A percentile compares a stretch with the other conserved stretches of the same genome.
phyloP scores from a whole-genome alignment of 2,888 invertebrate genomes.

The Pelosia muscerda region DNA sequence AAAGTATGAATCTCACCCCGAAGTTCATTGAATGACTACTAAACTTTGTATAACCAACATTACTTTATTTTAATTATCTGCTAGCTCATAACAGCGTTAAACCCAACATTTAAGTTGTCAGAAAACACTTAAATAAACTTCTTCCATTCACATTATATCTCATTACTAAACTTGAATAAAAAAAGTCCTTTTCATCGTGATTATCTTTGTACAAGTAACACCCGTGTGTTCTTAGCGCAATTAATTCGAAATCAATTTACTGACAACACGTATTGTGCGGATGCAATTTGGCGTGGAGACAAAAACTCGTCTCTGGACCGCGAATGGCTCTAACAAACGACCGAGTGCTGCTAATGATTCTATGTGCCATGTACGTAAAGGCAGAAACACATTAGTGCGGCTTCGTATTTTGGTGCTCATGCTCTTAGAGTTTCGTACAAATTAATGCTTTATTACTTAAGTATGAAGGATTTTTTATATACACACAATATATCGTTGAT shows the following conservation, averaged over 20 bases:
- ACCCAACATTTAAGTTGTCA: conserved; percentile 12
- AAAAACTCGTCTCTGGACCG: conserved; percentile 82
- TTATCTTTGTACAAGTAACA: conserved; percentile 42
- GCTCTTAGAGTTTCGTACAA: conserved; percentile 1
- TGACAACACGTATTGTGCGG: conserved; percentile 80
- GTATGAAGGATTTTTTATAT: too few relatives aligned
- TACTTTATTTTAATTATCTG: background rate
- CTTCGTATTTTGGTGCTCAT: conserved; percentile 14
- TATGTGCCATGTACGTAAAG: conserved; percentile 64
- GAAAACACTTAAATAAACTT: background rate
- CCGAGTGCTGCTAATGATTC: conserved; percentile 84
- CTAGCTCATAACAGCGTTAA: background rate
- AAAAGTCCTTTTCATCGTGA: conserved; percentile 24
- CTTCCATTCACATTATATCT: conserved; percentile 7
- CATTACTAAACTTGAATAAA: conserved; percentile 4
- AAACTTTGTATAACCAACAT: background rate
- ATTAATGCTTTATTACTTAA: background rate
- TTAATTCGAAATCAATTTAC: conserved; percentile 84
- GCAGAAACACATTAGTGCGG: conserved; percentile 23
- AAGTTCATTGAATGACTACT: background rate
- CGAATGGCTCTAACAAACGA: conserved; percentile 85
- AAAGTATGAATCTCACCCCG: background rate
- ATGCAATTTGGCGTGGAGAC: conserved; percentile 84
- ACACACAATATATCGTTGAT: too few relatives aligned
- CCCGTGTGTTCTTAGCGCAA: conserved; percentile 64